phyloP scores from a whole-genome alignment of 2,113 vertebrate genomes.

The Cnemophilus loriae region DNA sequence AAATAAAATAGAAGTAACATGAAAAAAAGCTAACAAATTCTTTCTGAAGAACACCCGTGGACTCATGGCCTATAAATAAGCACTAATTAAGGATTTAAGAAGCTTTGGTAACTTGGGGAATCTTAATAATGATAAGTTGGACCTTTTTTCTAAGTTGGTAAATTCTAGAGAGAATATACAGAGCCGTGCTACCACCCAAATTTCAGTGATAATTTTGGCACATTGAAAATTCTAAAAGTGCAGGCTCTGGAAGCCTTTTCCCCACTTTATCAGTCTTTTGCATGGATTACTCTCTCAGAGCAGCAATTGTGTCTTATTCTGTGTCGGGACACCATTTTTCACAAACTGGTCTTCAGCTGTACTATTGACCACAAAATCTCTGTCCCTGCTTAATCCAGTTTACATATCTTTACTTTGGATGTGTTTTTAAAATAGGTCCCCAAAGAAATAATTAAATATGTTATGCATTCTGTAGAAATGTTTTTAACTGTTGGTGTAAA shows the following conservation, averaged over 20 bases:
- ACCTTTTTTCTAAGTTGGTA: neutral
- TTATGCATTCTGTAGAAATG: neutral
- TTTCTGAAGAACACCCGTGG: neutral
- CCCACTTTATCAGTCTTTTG: neutral
- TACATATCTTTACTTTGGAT: neutral
- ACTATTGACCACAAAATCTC: neutral
- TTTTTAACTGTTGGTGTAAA: neutral
- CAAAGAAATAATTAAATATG: neutral
- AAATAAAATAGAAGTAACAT: neutral
- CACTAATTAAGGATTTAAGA: neutral
- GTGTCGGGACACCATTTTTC: neutral
- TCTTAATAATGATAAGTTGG: neutral
- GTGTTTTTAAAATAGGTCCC: neutral
- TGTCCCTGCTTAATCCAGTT: neutral
- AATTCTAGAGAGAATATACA: neutral
- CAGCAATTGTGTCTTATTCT: neutral
- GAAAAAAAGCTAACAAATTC: neutral
- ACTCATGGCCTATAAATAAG: neutral
- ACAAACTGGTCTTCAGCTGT: neutral
- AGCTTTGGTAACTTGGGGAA: neutral
- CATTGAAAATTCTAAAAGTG: neutral
- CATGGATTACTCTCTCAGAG: neutral
- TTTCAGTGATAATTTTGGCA: neutral
- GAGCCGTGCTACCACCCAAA: accelerated
- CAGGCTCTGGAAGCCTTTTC: neutral